These are phyloP conservation scores for Plecotus auritus DNA, from an alignment of 2,113 vertebrate genomes.

Conservation along the genomic window DNA sequence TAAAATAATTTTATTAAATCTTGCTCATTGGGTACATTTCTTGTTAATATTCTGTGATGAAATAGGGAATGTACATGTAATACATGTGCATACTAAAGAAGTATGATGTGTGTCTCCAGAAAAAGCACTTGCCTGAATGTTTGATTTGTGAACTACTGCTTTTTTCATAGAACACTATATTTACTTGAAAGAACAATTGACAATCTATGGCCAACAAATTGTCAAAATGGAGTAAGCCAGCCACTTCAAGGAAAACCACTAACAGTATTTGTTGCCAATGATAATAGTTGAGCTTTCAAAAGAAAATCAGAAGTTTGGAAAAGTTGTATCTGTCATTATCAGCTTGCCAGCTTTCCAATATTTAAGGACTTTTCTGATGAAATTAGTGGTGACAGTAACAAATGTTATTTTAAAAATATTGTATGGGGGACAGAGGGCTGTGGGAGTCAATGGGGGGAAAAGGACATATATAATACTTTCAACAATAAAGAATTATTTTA, in stretches of 20 bases:
- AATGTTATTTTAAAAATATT: background rate
- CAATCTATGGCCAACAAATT: background rate
- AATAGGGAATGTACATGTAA: background rate
- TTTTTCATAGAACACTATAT: background rate
- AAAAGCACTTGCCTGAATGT: background rate
- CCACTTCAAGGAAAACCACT: constrained; percentile 11
- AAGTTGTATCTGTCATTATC: background rate
- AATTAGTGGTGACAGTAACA: background rate
- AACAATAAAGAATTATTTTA: too few species aligned
- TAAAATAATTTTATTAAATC: constrained; percentile 15
- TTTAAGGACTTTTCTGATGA: background rate
- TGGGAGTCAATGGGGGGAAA: too few species aligned
- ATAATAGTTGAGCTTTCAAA: background rate
- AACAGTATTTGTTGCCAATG: background rate
- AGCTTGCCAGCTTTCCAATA: background rate
- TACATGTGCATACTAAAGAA: background rate
- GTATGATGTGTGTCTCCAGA: background rate
- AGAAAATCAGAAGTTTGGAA: constrained; percentile 37
- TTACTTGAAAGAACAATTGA: constrained; percentile 8
- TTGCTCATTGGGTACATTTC: background rate
- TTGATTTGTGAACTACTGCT: background rate
- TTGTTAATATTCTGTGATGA: background rate
- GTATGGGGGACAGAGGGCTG: background rate
- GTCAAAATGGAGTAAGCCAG: background rate
- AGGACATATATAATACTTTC: too few species aligned